Evolutionary conservation across 2,888 invertebrate genomes (phyloP), one percentile per base, ranked within the genome.

Genomic region (Boloria selene): DNA sequence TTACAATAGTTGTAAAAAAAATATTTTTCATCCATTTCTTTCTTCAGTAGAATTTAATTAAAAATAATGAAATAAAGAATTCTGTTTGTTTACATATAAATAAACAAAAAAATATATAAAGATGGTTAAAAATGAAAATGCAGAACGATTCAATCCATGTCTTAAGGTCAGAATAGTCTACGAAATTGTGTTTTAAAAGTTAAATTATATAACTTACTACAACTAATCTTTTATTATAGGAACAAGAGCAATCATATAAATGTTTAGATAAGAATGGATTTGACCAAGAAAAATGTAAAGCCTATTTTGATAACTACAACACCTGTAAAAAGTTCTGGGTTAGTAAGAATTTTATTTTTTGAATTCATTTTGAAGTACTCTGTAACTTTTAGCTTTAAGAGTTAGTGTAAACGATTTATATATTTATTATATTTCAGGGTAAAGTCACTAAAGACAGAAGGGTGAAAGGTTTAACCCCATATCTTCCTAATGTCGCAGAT

Each of bases 301-400:
- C 84, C 0, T 94, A 94, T 80, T 96, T 97, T 79, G 93, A 93
- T 47, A 97, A 97, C 83, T 97, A 97, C 79, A 96, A 94, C 70
- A 93, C 92, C 4, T 97, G 97, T 83, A 95, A 94, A 82, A 94
- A 94, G 70, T 97, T 97, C 88, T 97, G 97, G 97, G 97, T 97
- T 93, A 85, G 83, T 64, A 64, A 51, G 47, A 51, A 13, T 42
- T 18, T 61, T 22, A 22, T 22, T 22, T 22, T 22, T 22, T 22
- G 22, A 1, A 22, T 22, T 22, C 3, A n/a, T 13, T 31, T 38
- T 7, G 31, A 10, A 42, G 38, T 31, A 45, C 44, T 13, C 31
- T 16, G 31, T 14, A 3, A 42, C 16, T 44, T 16, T 31, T 52
- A 5, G 13, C n/a, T 5, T 49, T 10, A n/a, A 31, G 13, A 64